Conservation (phyloP, 2,888 invertebrate genomes). For the Escarpia spicata region DNA sequence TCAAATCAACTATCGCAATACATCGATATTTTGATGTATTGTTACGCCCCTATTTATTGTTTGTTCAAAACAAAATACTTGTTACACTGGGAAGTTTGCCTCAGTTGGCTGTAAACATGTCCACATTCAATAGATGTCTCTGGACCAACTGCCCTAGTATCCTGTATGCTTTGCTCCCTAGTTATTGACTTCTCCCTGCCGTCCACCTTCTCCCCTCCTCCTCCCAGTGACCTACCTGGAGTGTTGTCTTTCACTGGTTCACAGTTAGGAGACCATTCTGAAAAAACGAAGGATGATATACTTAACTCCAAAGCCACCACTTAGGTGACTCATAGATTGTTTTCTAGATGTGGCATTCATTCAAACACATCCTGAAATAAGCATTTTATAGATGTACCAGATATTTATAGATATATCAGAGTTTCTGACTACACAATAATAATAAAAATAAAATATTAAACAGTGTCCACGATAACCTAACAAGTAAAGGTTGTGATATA, state of each 20-base stretch:
- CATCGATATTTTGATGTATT: too few species aligned
- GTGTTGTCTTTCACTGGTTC: neutral
- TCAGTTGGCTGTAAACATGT: too few species aligned
- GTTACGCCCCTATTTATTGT: too few species aligned
- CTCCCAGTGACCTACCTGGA: neutral
- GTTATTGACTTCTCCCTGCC: neutral
- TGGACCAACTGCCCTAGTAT: too few species aligned
- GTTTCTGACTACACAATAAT: neutral
- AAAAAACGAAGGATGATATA: neutral
- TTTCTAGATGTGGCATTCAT: neutral
- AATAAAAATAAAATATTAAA: neutral
- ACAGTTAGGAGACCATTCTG: neutral
- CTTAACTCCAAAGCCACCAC: neutral
- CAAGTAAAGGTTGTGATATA: neutral
- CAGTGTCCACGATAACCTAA: neutral
- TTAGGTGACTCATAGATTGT: neutral
- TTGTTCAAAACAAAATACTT: too few species aligned
- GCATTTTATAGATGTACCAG: neutral
- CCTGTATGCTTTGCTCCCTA: neutral
- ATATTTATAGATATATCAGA: neutral
- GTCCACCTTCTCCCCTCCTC: neutral
- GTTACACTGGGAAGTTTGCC: too few species aligned
- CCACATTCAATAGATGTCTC: too few species aligned
- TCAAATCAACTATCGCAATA: too few species aligned
- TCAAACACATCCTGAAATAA: neutral